A percentile compares a stretch with the other conserved stretches of the same genome.
Evolutionary conservation across 2,888 invertebrate species (phyloP).

Genomic region (Axea sp.): DNA sequence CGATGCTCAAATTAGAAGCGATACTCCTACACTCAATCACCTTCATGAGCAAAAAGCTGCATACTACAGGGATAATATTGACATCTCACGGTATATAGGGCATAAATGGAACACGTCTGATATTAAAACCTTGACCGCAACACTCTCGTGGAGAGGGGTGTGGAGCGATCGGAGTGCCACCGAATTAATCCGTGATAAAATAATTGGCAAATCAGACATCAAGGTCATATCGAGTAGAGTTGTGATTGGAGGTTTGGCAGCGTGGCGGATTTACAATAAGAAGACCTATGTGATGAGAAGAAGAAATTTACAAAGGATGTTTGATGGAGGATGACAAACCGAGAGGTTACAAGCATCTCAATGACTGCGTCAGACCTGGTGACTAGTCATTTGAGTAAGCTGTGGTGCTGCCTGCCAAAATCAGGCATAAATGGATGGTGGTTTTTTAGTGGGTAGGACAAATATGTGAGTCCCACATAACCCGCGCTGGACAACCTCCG

Average conservation of each 20-base stretch:
- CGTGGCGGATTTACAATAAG: constrained; percentile 33
- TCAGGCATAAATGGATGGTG: too few relatives aligned
- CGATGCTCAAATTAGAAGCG: not conserved
- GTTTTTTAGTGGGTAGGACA: too few relatives aligned
- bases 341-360: too few relatives aligned
- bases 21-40: not conserved
- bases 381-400: too few relatives aligned
- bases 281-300: constrained; percentile 17
- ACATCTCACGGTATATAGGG: constrained; percentile 45
- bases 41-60: not conserved
- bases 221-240: constrained; percentile 49
- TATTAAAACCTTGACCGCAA: constrained; percentile 33
- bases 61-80: not conserved
- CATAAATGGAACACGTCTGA: constrained; percentile 67
- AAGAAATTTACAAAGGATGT: too few relatives aligned
- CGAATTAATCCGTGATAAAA: not conserved
- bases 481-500: not conserved
- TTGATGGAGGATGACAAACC: too few relatives aligned
- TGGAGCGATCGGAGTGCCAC: constrained; percentile 45
- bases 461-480: constrained; percentile 10
- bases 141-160: constrained; percentile 52
- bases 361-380: too few relatives aligned
- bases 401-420: not conserved
- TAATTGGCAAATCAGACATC: constrained; percentile 34
- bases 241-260: constrained; percentile 43